phyloP scores from a whole-genome alignment of 2,113 vertebrate species.

The Morone saxatilis region DNA sequence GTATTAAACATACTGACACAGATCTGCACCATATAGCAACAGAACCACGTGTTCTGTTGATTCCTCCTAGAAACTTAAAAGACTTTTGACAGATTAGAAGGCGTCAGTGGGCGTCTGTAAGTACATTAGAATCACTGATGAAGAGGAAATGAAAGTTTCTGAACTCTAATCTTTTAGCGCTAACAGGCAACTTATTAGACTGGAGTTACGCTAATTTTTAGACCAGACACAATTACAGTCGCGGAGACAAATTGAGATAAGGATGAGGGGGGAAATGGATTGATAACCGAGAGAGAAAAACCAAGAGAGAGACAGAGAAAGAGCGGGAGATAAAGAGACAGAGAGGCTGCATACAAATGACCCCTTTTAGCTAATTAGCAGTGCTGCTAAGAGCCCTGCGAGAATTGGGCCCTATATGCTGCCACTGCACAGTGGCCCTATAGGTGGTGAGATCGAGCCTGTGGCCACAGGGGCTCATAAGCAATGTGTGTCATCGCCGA shows the following conservation, averaged over 20 bases:
- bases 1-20: too few relatives aligned
- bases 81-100: background rate
- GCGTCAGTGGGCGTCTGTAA: background rate
- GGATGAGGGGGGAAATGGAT: background rate
- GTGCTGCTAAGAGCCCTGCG: slow-evolving; percentile 37
- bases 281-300: slow-evolving; percentile 34
- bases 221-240: slow-evolving; percentile 58
- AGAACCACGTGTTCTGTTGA: too few relatives aligned
- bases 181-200: slow-evolving; percentile 52
- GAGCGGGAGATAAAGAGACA: slow-evolving; percentile 36
- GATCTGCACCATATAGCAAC: too few relatives aligned
- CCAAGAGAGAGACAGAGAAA: background rate
- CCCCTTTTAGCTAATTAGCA: slow-evolving; percentile 73
- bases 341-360: slow-evolving; percentile 64
- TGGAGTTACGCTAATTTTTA: slow-evolving; percentile 57
- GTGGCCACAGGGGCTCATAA: slow-evolving; percentile 50
- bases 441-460: slow-evolving; percentile 58
- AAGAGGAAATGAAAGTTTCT: slow-evolving; percentile 39
- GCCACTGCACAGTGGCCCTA: slow-evolving; percentile 31
- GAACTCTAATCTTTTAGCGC: slow-evolving; percentile 43
- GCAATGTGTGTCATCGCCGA: slow-evolving; percentile 53
- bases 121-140: background rate
- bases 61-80: background rate
- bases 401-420: slow-evolving; percentile 38
- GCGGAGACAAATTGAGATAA: slow-evolving; percentile 41